Conservation (phyloP, 1,140 invertebrate species). For the Pectinophora gossypiella region DNA sequence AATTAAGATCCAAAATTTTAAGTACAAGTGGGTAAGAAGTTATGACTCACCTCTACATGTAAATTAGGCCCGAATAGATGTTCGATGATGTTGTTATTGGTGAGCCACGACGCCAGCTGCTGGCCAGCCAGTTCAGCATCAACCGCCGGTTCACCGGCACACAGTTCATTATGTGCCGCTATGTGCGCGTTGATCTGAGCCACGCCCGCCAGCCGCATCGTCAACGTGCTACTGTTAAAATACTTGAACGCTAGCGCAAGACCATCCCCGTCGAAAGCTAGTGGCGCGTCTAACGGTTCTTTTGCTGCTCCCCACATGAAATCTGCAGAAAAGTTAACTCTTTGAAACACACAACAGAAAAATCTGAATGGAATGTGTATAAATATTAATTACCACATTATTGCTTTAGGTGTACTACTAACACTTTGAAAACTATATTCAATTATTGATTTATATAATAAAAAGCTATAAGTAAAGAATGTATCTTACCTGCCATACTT, state of each 20-base stretch:
- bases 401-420: too few species aligned
- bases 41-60: constrained; percentile 88
- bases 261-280: constrained; percentile 92
- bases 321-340: constrained; percentile 73
- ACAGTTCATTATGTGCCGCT: constrained; percentile 91
- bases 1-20: too few species aligned
- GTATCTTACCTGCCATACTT: constrained; percentile 87
- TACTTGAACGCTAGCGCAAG: constrained; percentile 95
- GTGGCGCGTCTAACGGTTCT: constrained; percentile 90
- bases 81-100: constrained; percentile 93
- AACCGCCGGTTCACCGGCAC: constrained; percentile 89
- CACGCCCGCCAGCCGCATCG: constrained; percentile 92
- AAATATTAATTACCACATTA: too few species aligned
- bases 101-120: constrained; percentile 90
- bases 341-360: background rate
- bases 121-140: constrained; percentile 90
- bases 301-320: constrained; percentile 96
- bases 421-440: too few species aligned
- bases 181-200: constrained; percentile 97
- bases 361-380: too few species aligned
- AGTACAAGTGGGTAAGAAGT: too few species aligned
- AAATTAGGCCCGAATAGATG: constrained; percentile 97
- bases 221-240: constrained; percentile 94
- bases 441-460: background rate
- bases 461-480: background rate